Evolutionary conservation across 2,888 invertebrate species (phyloP).

Genomic region (Alloscopus bannaensis): DNA sequence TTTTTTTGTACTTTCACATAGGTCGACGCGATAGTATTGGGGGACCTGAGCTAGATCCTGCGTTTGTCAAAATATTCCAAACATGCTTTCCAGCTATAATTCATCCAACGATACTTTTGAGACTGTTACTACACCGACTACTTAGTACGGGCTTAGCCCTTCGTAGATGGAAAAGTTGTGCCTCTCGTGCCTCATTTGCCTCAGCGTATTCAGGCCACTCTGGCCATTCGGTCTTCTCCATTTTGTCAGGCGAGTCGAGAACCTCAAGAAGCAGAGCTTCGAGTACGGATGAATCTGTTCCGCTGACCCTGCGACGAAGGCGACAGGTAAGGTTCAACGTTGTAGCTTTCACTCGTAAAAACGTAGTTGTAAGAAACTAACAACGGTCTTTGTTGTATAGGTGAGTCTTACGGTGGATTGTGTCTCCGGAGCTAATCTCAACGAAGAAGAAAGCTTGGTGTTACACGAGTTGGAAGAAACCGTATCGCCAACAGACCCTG

Average conservation of each 20-base stretch:
- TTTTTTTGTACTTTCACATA: constrained; percentile 8
- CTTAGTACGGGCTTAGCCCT: constrained; percentile 78
- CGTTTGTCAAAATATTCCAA: constrained; percentile 75
- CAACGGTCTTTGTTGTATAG: constrained; percentile 67
- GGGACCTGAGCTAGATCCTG: constrained; percentile 74
- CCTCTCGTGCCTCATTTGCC: constrained; percentile 76
- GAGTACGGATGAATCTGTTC: constrained; percentile 76
- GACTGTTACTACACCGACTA: constrained; percentile 79
- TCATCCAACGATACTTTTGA: constrained; percentile 78
- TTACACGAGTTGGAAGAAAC: constrained; percentile 71
- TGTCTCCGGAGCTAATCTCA: constrained; percentile 71
- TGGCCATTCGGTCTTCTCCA: constrained; percentile 73
- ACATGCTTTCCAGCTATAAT: constrained; percentile 77
- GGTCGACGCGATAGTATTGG: constrained; percentile 73
- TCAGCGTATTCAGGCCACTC: constrained; percentile 74
- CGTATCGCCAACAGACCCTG: constrained; percentile 64
- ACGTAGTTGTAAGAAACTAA: background rate
- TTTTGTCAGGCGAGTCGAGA: constrained; percentile 74
- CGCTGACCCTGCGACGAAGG: constrained; percentile 74
- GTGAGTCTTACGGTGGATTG: constrained; percentile 76
- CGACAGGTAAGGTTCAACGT: constrained; percentile 74
- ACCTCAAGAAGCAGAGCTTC: constrained; percentile 75
- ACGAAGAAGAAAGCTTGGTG: constrained; percentile 70
- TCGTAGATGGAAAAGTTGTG: constrained; percentile 76
- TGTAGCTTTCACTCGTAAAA: background rate